Percentiles rank a stretch among this genome's conserved stretches.
phyloP scores from a whole-genome alignment of 2,113 vertebrate genomes.

The Amblyopsis rosae region DNA sequence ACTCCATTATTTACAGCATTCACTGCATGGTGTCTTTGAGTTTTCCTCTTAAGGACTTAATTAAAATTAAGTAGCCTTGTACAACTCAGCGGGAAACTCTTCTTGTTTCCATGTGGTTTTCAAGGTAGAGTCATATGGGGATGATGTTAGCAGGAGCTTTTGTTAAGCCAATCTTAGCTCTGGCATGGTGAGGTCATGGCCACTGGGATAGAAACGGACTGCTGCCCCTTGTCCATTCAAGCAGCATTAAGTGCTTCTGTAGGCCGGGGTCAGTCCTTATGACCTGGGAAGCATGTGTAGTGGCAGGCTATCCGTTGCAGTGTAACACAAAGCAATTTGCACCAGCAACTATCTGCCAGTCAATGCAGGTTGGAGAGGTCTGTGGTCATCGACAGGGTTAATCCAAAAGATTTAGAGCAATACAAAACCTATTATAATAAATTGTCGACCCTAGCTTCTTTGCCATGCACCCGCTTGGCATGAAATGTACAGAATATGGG shows the following conservation, averaged over 20 bases:
- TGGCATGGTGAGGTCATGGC: constrained; percentile 23
- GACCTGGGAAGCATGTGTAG: constrained; percentile 25
- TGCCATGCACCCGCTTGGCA: too few species aligned
- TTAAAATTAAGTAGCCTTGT: constrained; percentile 50
- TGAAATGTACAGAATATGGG: too few species aligned
- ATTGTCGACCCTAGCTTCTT: too few species aligned
- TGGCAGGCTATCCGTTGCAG: constrained; percentile 18
- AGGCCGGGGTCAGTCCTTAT: constrained; percentile 1
- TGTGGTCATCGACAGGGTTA: constrained; percentile 12
- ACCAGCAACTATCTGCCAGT: constrained; percentile 35
- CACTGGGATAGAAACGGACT: constrained; percentile 12
- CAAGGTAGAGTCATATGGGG: constrained; percentile 14
- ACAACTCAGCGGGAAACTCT: constrained; percentile 33
- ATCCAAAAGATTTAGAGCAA: not conserved
- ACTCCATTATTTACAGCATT: constrained; percentile 53
- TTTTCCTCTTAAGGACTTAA: constrained; percentile 46
- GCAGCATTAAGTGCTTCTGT: constrained; percentile 5
- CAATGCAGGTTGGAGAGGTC: constrained; percentile 11
- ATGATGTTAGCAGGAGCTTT: constrained; percentile 5
- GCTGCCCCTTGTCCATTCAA: constrained; percentile 5
- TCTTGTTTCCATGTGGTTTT: constrained; percentile 48
- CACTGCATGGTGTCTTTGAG: constrained; percentile 55
- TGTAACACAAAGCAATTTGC: constrained; percentile 21
- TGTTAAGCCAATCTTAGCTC: constrained; percentile 25
- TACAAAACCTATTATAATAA: too few species aligned